Percentiles rank a stretch among this genome's conserved stretches.
These are phyloP conservation scores for Argopecten irradians DNA, from an alignment of 1,140 invertebrate species.

Conservation along the genomic window DNA sequence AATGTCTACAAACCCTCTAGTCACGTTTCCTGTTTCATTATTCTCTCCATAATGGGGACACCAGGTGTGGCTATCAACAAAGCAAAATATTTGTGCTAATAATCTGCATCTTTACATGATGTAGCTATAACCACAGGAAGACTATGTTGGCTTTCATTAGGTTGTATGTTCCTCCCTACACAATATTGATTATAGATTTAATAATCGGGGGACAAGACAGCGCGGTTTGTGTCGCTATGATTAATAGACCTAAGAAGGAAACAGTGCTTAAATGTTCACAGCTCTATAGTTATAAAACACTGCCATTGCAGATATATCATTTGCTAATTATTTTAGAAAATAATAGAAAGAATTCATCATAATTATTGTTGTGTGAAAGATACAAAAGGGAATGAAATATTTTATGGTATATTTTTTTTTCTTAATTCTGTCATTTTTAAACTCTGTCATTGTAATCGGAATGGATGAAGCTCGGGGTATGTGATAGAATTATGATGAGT, in stretches of 20 bases:
- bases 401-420: neutral
- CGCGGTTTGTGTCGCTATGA: neutral
- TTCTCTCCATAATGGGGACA: neutral
- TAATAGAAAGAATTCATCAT: neutral
- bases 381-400: neutral
- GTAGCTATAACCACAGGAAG: neutral
- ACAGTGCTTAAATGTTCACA: neutral
- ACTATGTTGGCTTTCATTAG: neutral
- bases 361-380: neutral
- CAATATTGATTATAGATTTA: neutral
- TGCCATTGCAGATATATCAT: neutral
- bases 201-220: neutral
- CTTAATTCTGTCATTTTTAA: neutral
- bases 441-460: neutral
- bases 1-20: neutral
- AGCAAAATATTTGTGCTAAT: neutral
- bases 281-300: neutral
- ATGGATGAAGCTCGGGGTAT: neutral
- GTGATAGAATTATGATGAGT: neutral
- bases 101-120: neutral
- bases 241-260: neutral
- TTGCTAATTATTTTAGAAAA: neutral
- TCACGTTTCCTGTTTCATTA: neutral
- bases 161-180: neutral
- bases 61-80: neutral